Percentiles rank a stretch among this genome's conserved stretches.
Evolutionary conservation across 92 coral and sea anemone genomes (phyloP).

Genomic region (Muricea muricata): DNA sequence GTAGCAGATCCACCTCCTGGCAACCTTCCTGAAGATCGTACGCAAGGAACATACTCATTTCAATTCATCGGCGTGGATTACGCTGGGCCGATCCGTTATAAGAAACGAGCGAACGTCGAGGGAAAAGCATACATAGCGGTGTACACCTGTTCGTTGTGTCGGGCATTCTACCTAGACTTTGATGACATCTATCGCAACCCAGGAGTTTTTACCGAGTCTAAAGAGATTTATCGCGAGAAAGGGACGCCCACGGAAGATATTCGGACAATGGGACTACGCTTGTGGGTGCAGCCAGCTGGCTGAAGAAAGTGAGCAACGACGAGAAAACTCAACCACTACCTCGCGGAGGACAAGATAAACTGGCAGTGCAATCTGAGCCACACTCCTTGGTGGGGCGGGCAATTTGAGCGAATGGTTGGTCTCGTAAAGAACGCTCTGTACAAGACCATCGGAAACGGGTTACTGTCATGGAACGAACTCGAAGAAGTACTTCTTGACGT

Average conservation of each 20-base stretch:
- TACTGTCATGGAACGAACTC: no score
- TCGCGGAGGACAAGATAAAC: not conserved
- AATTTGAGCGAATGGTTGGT: no score
- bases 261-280: constrained; percentile 3
- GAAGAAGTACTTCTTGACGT: no score
- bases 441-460: no score
- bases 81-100: constrained; percentile 31
- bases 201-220: constrained; percentile 2
- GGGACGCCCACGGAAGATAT: not conserved
- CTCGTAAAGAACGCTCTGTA: no score
- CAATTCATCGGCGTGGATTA: constrained; percentile 35
- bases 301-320: not conserved
- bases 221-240: constrained; percentile 20
- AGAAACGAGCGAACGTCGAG: constrained; percentile 2
- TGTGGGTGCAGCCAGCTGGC: constrained; percentile 10
- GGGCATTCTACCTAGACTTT: constrained; percentile 13
- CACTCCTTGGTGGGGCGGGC: no score
- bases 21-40: constrained; percentile 11
- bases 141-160: constrained; percentile 27
- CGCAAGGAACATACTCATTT: constrained; percentile 16
- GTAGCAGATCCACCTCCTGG: constrained; percentile 16
- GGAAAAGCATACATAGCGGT: constrained; percentile 18
- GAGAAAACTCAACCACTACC: not conserved
- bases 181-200: constrained; percentile 14
- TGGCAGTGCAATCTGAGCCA: no score